Evolutionary conservation across 2,888 invertebrate species (phyloP).

Genomic region (Ischnus inquisitorius): DNA sequence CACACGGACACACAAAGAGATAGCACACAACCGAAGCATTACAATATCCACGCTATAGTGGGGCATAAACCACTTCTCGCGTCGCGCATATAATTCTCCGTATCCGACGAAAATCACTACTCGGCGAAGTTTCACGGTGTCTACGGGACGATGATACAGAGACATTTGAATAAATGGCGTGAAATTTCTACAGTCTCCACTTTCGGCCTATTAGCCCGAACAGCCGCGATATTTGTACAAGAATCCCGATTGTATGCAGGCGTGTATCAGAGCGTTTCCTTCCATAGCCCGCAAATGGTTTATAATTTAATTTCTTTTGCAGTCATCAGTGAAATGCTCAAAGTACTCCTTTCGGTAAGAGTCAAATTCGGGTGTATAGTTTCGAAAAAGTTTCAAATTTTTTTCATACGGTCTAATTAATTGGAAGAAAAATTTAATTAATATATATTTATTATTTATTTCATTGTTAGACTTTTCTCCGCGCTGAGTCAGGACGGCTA

Average conservation of each 20-base stretch:
- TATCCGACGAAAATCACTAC: constrained; percentile 60
- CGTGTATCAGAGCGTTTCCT: background rate
- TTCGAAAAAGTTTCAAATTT: no score
- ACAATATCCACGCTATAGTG: constrained; percentile 34
- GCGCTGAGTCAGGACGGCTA: no score
- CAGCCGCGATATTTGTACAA: constrained; percentile 10
- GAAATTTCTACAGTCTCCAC: constrained; percentile 25
- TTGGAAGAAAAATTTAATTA: no score
- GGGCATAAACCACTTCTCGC: constrained; percentile 41
- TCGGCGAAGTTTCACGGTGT: constrained; percentile 45
- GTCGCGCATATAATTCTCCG: constrained; percentile 55
- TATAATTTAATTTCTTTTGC: background rate
- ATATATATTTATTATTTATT: no score
- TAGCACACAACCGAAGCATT: no score
- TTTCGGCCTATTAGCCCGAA: constrained; percentile 41
- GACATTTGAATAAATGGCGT: constrained; percentile 64
- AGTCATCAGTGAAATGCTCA: background rate
- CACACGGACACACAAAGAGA: constrained; percentile 28
- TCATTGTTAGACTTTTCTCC: no score
- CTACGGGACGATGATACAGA: constrained; percentile 52
- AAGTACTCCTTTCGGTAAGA: no score
- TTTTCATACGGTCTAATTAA: no score
- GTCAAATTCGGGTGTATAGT: no score
- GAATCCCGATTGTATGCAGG: background rate
- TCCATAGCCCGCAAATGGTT: background rate